These are phyloP conservation scores for Choristoneura fumiferana DNA, from an alignment of 1,140 invertebrate species.

Conservation along the genomic window DNA sequence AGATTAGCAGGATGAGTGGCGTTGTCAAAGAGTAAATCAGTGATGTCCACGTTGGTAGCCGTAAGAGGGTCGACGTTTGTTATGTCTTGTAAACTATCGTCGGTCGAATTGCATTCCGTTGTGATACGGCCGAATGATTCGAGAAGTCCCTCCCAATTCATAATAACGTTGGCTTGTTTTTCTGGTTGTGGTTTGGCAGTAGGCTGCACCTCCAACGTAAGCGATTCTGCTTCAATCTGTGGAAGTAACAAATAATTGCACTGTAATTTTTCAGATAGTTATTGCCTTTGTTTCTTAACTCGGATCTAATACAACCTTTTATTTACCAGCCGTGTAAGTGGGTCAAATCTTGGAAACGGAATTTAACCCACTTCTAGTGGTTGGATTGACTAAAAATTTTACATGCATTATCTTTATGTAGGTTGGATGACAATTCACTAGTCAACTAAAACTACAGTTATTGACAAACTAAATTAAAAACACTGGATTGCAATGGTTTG, in stretches of 20 bases:
- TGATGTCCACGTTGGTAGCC: constrained; percentile 59
- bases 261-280: not conserved
- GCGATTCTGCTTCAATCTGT: constrained; percentile 47
- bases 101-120: constrained; percentile 68
- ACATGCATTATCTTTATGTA: no score
- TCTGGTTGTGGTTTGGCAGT: constrained; percentile 30
- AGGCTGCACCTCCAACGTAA: constrained; percentile 33
- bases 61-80: constrained; percentile 46
- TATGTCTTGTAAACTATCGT: constrained; percentile 64
- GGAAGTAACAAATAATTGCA: constrained; percentile 24
- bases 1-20: constrained; percentile 47
- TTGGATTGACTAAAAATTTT: no score
- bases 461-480: no score
- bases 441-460: no score
- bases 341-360: no score
- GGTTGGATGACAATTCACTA: no score
- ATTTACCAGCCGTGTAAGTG: no score
- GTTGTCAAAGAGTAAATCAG: constrained; percentile 63
- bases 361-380: no score
- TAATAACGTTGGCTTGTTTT: constrained; percentile 30
- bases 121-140: constrained; percentile 70
- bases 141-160: constrained; percentile 67
- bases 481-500: no score
- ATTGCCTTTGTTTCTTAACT: no score
- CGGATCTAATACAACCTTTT: no score